Conservation (phyloP, 2,888 invertebrate species). For the Platerodrilus igneus region DNA sequence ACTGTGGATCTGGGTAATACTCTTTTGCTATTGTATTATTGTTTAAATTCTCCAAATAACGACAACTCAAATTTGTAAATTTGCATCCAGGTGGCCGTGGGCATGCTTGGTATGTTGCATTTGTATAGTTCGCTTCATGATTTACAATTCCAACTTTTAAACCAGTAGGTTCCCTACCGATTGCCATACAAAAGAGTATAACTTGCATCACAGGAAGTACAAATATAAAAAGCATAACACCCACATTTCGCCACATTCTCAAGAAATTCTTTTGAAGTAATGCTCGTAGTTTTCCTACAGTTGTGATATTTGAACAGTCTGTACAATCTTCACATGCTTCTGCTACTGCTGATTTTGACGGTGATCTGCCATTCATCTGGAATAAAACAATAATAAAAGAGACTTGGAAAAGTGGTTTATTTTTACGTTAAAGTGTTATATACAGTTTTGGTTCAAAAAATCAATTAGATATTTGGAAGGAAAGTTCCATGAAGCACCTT, state of each 20-base stretch:
- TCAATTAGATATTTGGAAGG: too few relatives aligned
- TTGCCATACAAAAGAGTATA: slow-evolving; percentile 79
- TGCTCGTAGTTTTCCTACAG: slow-evolving; percentile 80
- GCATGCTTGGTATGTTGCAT: slow-evolving; percentile 47
- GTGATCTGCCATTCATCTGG: slow-evolving; percentile 24
- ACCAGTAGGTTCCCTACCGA: slow-evolving; percentile 76
- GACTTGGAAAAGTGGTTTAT: too few relatives aligned
- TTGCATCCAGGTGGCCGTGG: slow-evolving; percentile 58
- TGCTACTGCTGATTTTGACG: slow-evolving; percentile 49
- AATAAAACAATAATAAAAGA: slow-evolving; percentile 7
- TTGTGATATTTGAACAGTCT: slow-evolving; percentile 60
- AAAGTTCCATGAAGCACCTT: too few relatives aligned
- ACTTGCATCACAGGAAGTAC: slow-evolving; percentile 82
- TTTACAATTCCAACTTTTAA: slow-evolving; percentile 49
- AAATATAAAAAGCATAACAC: slow-evolving; percentile 78
- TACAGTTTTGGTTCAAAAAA: too few relatives aligned
- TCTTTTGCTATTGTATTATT: slow-evolving; percentile 67
- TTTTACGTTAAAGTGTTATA: too few relatives aligned
- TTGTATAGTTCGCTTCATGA: slow-evolving; percentile 58
- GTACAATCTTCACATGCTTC: slow-evolving; percentile 56
- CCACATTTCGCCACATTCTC: slow-evolving; percentile 79
- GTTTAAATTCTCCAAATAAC: slow-evolving; percentile 71
- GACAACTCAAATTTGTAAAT: slow-evolving; percentile 69
- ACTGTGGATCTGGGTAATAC: slow-evolving; percentile 61
- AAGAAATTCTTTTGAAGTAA: slow-evolving; percentile 83